These are phyloP conservation scores for Acipenser transmontanus DNA, from an alignment of 2,797 vertebrate genomes.

Conservation along the genomic window DNA sequence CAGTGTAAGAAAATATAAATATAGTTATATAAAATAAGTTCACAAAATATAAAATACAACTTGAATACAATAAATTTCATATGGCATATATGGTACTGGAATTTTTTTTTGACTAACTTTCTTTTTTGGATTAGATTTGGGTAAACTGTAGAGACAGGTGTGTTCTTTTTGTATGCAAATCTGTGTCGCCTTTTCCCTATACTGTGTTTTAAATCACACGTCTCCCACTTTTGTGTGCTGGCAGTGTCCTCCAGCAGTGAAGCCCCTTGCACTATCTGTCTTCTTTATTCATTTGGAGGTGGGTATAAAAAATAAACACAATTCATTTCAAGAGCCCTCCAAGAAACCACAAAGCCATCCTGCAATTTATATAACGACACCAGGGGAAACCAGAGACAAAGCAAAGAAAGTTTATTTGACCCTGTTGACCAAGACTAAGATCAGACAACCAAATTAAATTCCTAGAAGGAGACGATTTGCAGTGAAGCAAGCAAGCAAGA, in stretches of 20 bases:
- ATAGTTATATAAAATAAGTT: too few relatives aligned
- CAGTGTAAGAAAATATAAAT: too few relatives aligned
- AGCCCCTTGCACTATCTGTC: background rate
- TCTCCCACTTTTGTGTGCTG: background rate
- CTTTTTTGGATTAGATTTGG: too few relatives aligned
- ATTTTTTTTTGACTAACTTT: too few relatives aligned
- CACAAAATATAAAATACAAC: too few relatives aligned
- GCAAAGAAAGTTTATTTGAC: background rate
- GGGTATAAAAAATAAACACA: background rate
- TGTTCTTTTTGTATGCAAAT: background rate
- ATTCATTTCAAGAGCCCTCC: background rate
- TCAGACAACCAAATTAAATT: background rate
- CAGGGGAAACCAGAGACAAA: background rate
- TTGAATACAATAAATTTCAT: too few relatives aligned
- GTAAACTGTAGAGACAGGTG: background rate
- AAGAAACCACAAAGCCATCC: constrained; percentile 3
- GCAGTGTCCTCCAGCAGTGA: background rate
- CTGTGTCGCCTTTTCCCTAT: background rate
- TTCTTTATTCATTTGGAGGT: background rate
- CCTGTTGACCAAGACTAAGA: background rate
- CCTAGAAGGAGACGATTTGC: background rate
- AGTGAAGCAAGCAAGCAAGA: background rate
- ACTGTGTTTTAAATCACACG: background rate
- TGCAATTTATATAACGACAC: background rate
- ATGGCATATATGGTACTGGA: too few relatives aligned